Evolutionary conservation across 2,888 invertebrate genomes (phyloP), one percentile per base, ranked within the genome.

Genomic region (Apodemia duryi): DNA sequence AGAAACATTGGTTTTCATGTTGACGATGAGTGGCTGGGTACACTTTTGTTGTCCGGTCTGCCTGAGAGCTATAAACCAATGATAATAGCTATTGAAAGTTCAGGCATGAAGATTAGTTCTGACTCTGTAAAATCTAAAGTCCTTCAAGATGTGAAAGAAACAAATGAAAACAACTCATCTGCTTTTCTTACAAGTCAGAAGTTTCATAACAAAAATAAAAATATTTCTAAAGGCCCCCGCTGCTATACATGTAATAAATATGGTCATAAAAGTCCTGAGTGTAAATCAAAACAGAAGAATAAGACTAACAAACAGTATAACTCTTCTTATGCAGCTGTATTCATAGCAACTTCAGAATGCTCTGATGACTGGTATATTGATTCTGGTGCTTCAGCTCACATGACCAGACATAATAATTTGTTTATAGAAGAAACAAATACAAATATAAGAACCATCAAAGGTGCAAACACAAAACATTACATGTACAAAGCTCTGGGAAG

Each of bases 11-110:
- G 11, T 4, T 38, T 61, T 10, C 11, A 61, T 2, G 38, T 61
- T 3, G 38, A 61, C n/a, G 61, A 61, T 13, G 61, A 61, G 21
- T 35, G 61, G 41, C 38, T 61, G 9, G 41, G 61, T n/a, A 61
- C 61, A 35, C 38, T 61, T 1, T 5, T 61, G 13, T 41, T 61
- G 6, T n/a, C 38, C 29, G 21, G 13, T 4, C 13, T 46, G 1
- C 43, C 11, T 46, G 43, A 46, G 5, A 46, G 1, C 13, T 13
- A 46, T 5, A 46, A 46, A 5, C 46, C 46, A 46, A 46, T 46
- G 46, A 46, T 46, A 4, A 46, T 46, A 13, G 46, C 46, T 5
- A 46, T 46, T 13, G 46, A 46, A 5, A 46, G 46, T 46, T 46
- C 46, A 46, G 46, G 46, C 46, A 46, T 46, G 46, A 46, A 46